Evolutionary conservation across 2,888 invertebrate species (phyloP), one percentile per base, ranked within the genome.

Genomic region (Leucoptera coffeella): DNA sequence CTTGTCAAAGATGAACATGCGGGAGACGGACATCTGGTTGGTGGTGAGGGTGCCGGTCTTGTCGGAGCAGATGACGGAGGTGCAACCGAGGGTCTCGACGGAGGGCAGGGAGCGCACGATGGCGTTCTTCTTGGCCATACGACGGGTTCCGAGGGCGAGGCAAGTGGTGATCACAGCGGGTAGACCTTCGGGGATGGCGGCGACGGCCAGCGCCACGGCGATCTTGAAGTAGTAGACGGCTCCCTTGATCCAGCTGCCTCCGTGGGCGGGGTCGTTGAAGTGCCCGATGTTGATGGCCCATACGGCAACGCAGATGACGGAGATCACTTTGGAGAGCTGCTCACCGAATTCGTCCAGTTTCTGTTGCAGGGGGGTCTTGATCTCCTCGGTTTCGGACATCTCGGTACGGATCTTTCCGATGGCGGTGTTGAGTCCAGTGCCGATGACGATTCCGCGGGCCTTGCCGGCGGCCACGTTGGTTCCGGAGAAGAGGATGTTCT

Each of bases 251-350:
- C 99, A 99, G 43, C 97, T 97, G 40, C 99, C 99, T 53, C 99
- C 99, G 56, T 99, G 99, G 46, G 96, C 96, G 39, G 99, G 99
- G 73, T 99, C 99, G 73, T 97, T 99, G 74, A 99, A 99, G 73
- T 99, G 99, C 35, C 99, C 99, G 64, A 99, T 99, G 76, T 99
- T 99, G 74, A 99, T 99, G 41, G 97, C 97, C 99, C 99, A 99
- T 29, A 99, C 99, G 58, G 99, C 99, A 36, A 99, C 93, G 74
- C 99, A 99, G 61, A 99, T 99, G 36, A 99, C 85, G 29, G 97
- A 95, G 67, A 99, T 99, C 29, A 99, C 96, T 69, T 99, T 99
- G 35, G 99, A 99, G 49, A 99, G 75, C 71, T 99, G 99, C 60
- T 99, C 94, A 55, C 97, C 96, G 74, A 99, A 99, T 69, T 99